Conservation (phyloP, 2,113 vertebrate species). For the Grammomys dolichurus region DNA sequence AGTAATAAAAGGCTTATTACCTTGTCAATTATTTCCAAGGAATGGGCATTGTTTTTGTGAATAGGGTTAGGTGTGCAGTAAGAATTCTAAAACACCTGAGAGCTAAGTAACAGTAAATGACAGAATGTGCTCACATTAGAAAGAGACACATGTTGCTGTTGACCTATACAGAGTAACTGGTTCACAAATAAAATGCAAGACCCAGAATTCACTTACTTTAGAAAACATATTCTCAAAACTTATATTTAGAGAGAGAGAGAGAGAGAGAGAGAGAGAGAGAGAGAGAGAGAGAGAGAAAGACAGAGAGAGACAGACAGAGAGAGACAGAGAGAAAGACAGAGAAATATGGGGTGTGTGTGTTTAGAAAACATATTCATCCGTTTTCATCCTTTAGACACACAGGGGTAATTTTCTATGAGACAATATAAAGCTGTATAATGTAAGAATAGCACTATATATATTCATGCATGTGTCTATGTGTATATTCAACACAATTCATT, state of each 20-base stretch:
- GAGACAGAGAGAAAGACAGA: too few relatives aligned
- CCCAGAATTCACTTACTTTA: neutral
- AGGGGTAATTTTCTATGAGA: neutral
- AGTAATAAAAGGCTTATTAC: slow-evolving; percentile 63
- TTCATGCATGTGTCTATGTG: too few relatives aligned
- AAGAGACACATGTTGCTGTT: slow-evolving; percentile 25
- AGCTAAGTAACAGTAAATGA: slow-evolving; percentile 68
- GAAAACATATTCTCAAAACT: too few relatives aligned
- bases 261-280: too few relatives aligned
- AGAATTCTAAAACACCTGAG: slow-evolving; percentile 63
- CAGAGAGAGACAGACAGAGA: too few relatives aligned
- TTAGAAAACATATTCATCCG: neutral
- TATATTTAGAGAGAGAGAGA: too few relatives aligned
- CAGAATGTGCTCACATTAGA: slow-evolving; percentile 59
- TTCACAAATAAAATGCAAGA: slow-evolving; percentile 41
- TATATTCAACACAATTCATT: neutral
- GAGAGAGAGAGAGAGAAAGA: too few relatives aligned
- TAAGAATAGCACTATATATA: neutral
- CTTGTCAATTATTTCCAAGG: slow-evolving; percentile 72
- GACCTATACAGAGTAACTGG: neutral
- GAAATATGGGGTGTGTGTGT: too few relatives aligned
- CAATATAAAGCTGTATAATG: neutral
- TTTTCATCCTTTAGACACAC: neutral
- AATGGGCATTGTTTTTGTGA: slow-evolving; percentile 50
- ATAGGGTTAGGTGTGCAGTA: slow-evolving; percentile 14